A percentile compares a stretch with the other conserved stretches of the same genome.
These are phyloP conservation scores for Scartelaos histophorus DNA, from an alignment of 2,113 vertebrate genomes.

Conservation along the genomic window DNA sequence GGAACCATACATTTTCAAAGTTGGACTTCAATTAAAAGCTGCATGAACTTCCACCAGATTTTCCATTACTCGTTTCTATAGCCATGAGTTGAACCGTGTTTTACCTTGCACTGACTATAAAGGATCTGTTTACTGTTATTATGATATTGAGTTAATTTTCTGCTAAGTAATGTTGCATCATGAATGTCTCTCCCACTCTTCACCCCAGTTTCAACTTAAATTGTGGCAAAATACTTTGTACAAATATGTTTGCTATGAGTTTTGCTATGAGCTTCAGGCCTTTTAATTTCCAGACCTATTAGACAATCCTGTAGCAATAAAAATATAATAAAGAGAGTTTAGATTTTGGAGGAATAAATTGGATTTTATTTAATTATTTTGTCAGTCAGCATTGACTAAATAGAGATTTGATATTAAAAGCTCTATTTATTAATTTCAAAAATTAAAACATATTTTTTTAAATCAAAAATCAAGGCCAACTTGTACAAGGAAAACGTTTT, in stretches of 20 bases:
- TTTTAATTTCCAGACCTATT: background rate
- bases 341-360: background rate
- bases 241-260: too few species aligned
- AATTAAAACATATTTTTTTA: too few species aligned
- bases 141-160: background rate
- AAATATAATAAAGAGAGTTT: background rate
- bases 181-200: too few species aligned
- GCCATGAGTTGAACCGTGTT: constrained; percentile 28
- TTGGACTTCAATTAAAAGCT: constrained; percentile 30
- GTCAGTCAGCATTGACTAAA: too few species aligned
- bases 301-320: background rate
- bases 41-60: constrained; percentile 2
- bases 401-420: too few species aligned
- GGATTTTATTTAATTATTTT: too few species aligned
- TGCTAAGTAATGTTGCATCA: background rate
- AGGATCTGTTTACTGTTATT: background rate
- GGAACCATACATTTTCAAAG: constrained; percentile 58
- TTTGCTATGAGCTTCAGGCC: too few species aligned
- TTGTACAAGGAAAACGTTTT: too few species aligned
- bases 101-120: background rate
- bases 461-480: too few species aligned
- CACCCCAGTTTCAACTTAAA: too few species aligned
- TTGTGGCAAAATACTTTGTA: too few species aligned
- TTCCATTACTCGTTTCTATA: constrained; percentile 11
- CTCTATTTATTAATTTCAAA: too few species aligned